phyloP scores from a whole-genome alignment of 1,140 invertebrate genomes.

The Carposina sasakii region DNA sequence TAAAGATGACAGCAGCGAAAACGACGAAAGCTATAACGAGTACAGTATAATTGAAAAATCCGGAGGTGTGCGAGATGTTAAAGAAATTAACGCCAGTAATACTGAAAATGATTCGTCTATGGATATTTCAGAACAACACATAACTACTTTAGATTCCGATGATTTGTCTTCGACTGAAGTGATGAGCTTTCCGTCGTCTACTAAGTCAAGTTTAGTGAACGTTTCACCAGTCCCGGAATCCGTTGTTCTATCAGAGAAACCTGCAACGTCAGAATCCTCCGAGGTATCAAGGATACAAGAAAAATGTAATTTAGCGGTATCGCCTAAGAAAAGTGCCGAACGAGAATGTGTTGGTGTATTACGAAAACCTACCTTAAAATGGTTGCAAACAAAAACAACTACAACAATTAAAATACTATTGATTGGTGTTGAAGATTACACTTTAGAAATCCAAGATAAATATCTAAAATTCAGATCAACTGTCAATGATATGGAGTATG shows the following conservation, averaged over 20 bases:
- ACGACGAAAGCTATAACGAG: too few relatives aligned
- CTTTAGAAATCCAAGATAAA: constrained; percentile 35
- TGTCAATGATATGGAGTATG: constrained; percentile 35
- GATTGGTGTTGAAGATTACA: constrained; percentile 41
- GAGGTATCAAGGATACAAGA: constrained; percentile 4
- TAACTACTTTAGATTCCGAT: constrained; percentile 41
- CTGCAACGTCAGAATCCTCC: too few relatives aligned
- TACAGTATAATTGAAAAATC: too few relatives aligned
- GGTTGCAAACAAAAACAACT: constrained; percentile 42
- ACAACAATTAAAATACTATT: constrained; percentile 50
- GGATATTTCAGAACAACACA: too few relatives aligned
- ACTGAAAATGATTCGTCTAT: constrained; percentile 9
- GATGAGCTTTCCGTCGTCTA: too few relatives aligned
- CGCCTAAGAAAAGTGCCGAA: constrained; percentile 6
- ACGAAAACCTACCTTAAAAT: constrained; percentile 44
- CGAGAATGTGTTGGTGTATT: constrained; percentile 20
- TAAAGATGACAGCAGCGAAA: too few relatives aligned
- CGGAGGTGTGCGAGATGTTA: too few relatives aligned
- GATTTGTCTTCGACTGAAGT: constrained; percentile 37
- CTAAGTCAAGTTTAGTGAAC: too few relatives aligned
- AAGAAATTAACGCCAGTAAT: constrained; percentile 3
- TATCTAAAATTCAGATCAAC: constrained; percentile 32
- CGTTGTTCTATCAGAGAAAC: too few relatives aligned
- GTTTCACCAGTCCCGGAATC: too few relatives aligned
- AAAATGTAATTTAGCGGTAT: constrained; percentile 7